Evolutionary conservation across 35 echinoderm and acorn worm genomes (phyloP).

Genomic region (Heliocidaris tuberculata): DNA sequence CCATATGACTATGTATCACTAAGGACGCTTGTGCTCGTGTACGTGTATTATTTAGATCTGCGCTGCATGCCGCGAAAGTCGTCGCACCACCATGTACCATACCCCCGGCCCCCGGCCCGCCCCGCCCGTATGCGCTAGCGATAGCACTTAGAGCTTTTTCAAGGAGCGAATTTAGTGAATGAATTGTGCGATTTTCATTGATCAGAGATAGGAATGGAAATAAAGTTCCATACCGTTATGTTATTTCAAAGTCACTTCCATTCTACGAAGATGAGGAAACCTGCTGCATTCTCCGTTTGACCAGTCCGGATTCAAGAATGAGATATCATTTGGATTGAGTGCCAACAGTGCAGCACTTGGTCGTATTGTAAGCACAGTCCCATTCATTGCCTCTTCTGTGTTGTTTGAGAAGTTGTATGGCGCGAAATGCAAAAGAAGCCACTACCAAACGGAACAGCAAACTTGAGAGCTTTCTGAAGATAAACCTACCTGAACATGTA

Average conservation of each 20-base stretch:
- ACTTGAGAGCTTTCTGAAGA: conserved; percentile 90
- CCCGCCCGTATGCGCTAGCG: too few relatives aligned
- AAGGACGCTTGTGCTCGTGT: too few relatives aligned
- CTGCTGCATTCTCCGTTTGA: background rate
- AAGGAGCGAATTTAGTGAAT: too few relatives aligned
- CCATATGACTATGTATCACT: too few relatives aligned
- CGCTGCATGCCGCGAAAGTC: too few relatives aligned
- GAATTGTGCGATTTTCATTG: too few relatives aligned
- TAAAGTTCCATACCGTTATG: background rate
- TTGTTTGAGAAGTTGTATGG: conserved; percentile 61
- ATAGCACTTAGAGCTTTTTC: too few relatives aligned
- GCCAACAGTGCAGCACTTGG: background rate
- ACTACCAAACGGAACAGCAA: conserved; percentile 78
- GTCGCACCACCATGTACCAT: too few relatives aligned
- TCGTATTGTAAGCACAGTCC: too few relatives aligned
- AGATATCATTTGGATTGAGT: background rate
- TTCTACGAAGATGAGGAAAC: background rate
- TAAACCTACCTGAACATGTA: conserved; percentile 74
- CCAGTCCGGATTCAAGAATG: background rate
- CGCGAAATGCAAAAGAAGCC: conserved; percentile 64
- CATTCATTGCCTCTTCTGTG: conserved; percentile 3
- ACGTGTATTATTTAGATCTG: too few relatives aligned
- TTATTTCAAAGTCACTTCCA: background rate
- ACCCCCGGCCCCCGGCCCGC: too few relatives aligned
- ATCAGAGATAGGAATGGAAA: background rate